phyloP scores from a whole-genome alignment of 64 coral and sea anemone species.

The Trachythela sp. region DNA sequence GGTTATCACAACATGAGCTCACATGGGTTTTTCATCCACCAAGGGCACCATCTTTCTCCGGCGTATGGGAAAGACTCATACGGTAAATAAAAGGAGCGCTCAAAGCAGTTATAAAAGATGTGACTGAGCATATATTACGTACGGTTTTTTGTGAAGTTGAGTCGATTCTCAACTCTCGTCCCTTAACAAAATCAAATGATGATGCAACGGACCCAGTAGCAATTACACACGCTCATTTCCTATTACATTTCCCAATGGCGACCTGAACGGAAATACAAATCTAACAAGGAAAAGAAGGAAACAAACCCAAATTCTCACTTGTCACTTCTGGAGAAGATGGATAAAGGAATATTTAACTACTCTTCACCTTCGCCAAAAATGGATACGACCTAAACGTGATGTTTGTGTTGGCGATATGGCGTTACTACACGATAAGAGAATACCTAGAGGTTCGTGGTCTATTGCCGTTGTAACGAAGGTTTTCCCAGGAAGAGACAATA shows the following conservation, averaged over 20 bases:
- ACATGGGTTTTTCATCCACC: constrained; percentile 69
- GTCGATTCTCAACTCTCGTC: neutral
- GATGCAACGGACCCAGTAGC: neutral
- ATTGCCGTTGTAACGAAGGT: neutral
- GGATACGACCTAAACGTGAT: neutral
- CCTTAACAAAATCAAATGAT: neutral
- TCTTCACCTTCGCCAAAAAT: neutral
- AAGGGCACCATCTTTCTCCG: constrained; percentile 51
- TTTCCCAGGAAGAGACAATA: neutral
- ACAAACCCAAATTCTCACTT: neutral
- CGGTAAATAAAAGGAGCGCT: constrained; percentile 1
- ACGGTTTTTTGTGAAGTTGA: neutral
- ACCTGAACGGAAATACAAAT: neutral
- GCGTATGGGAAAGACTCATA: constrained; percentile 58
- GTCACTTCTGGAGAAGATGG: constrained; percentile 34
- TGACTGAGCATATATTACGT: neutral
- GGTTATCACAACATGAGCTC: constrained; percentile 48
- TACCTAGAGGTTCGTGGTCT: no score
- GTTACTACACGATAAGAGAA: no score
- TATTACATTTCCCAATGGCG: neutral
- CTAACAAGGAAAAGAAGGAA: neutral
- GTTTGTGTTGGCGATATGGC: neutral
- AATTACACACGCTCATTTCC: neutral
- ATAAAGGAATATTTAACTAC: constrained; percentile 35
- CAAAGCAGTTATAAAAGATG: neutral